phyloP scores from a whole-genome alignment of 2,888 invertebrate genomes.

The Cosmorhoe ocellata region DNA sequence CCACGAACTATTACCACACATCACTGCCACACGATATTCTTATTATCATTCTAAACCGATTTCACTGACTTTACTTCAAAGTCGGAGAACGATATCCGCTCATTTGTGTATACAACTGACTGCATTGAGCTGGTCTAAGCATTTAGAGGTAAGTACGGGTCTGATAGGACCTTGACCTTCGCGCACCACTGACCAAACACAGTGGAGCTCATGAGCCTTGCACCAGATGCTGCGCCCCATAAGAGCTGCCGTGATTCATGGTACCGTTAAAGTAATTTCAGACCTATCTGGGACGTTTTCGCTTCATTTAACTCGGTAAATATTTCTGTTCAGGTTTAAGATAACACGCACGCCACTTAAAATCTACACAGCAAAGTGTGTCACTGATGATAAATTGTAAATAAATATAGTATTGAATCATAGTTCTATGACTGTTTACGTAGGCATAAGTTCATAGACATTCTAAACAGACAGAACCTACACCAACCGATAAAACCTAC shows the following conservation, averaged over 20 bases:
- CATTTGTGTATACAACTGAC: slow-evolving; percentile 37
- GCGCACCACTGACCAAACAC: slow-evolving; percentile 69
- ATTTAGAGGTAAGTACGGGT: slow-evolving; percentile 44
- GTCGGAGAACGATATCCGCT: slow-evolving; percentile 53
- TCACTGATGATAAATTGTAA: slow-evolving; percentile 12
- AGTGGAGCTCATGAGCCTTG: slow-evolving; percentile 58
- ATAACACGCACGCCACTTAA: not conserved
- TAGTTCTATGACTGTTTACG: not conserved
- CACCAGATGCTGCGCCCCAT: slow-evolving; percentile 65
- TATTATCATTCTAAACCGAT: slow-evolving; percentile 46
- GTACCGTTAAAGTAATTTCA: slow-evolving; percentile 33
- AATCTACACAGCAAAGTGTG: slow-evolving; percentile 10
- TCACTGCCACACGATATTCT: slow-evolving; percentile 37
- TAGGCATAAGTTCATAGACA: no score
- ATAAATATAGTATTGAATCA: slow-evolving; percentile 9
- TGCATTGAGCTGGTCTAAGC: slow-evolving; percentile 32
- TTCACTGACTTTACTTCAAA: slow-evolving; percentile 66
- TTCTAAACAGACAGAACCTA: no score
- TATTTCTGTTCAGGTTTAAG: slow-evolving; percentile 11
- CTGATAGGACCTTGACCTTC: slow-evolving; percentile 75
- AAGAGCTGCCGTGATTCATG: slow-evolving; percentile 51
- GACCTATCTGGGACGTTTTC: slow-evolving; percentile 34
- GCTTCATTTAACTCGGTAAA: slow-evolving; percentile 23
- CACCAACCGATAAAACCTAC: no score
- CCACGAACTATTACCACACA: slow-evolving; percentile 23